Conservation (phyloP, 2,888 invertebrate genomes). For the Thelaira solivaga region DNA sequence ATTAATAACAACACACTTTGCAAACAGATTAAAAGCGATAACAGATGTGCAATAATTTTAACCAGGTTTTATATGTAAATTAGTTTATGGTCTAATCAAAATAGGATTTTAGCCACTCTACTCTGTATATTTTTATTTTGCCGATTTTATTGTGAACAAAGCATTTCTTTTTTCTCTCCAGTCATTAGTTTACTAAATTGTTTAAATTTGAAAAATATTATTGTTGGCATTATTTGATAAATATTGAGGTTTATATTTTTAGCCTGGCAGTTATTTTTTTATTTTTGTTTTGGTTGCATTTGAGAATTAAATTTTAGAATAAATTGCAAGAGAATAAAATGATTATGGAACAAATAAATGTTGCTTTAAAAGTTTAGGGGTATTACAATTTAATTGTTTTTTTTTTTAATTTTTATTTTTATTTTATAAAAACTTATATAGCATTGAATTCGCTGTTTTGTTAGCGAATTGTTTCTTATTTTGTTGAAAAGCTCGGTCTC, state of each 20-base stretch:
- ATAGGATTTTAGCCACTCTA: constrained; percentile 56
- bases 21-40: constrained; percentile 65
- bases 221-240: constrained; percentile 48
- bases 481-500: too few relatives aligned
- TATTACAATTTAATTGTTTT: too few relatives aligned
- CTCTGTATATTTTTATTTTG: constrained; percentile 18
- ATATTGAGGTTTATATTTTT: constrained; percentile 39
- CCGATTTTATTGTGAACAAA: neutral
- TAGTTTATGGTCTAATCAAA: constrained; percentile 64
- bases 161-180: neutral
- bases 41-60: constrained; percentile 63
- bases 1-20: constrained; percentile 64
- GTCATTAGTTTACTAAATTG: constrained; percentile 51
- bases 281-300: too few relatives aligned
- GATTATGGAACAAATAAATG: neutral
- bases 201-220: constrained; percentile 48
- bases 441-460: too few relatives aligned
- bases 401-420: too few relatives aligned
- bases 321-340: neutral
- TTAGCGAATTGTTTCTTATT: too few relatives aligned
- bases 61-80: constrained; percentile 63
- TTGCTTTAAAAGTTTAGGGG: too few relatives aligned
- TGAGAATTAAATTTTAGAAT: constrained; percentile 17
- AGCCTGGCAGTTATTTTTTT: constrained; percentile 17
- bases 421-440: too few relatives aligned